phyloP scores from a whole-genome alignment of 2,888 invertebrate genomes.

The Lepidochitona cinerea region DNA sequence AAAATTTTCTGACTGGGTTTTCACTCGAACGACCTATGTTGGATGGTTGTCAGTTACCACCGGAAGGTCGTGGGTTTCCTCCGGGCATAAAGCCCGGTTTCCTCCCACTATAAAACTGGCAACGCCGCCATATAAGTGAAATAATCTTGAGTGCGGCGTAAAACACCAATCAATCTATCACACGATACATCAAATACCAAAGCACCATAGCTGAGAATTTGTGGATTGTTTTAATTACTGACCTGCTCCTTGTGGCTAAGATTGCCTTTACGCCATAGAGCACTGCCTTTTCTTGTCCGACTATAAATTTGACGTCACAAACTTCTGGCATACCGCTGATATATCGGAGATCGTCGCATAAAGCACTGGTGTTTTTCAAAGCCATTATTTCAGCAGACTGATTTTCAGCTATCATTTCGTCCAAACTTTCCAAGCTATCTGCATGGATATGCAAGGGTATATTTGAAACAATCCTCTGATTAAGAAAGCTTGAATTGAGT shows the following conservation, averaged over 20 bases:
- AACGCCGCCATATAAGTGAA: too few species aligned
- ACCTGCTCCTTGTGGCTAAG: slow-evolving; percentile 12
- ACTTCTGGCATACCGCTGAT: slow-evolving; percentile 11
- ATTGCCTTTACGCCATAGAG: slow-evolving; percentile 14
- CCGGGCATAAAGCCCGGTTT: too few species aligned
- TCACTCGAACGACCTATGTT: too few species aligned
- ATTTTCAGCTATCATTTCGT: neutral
- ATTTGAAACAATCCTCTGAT: neutral
- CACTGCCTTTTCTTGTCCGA: neutral
- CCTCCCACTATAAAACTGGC: too few species aligned
- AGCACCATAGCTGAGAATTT: too few species aligned
- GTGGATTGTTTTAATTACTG: too few species aligned
- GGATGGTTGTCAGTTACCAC: too few species aligned
- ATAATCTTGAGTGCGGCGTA: too few species aligned
- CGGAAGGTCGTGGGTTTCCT: too few species aligned
- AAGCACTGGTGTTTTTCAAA: neutral
- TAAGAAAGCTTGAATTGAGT: neutral
- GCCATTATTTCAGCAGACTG: neutral
- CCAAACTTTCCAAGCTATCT: slow-evolving; percentile 1
- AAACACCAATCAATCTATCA: too few species aligned
- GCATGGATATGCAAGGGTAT: neutral
- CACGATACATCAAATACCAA: too few species aligned
- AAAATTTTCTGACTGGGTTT: too few species aligned
- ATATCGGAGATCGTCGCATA: slow-evolving; percentile 2
- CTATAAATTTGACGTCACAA: slow-evolving; percentile 11